Evolutionary conservation across 1,140 invertebrate genomes (phyloP).

Genomic region (Bombus vancouverensis): DNA sequence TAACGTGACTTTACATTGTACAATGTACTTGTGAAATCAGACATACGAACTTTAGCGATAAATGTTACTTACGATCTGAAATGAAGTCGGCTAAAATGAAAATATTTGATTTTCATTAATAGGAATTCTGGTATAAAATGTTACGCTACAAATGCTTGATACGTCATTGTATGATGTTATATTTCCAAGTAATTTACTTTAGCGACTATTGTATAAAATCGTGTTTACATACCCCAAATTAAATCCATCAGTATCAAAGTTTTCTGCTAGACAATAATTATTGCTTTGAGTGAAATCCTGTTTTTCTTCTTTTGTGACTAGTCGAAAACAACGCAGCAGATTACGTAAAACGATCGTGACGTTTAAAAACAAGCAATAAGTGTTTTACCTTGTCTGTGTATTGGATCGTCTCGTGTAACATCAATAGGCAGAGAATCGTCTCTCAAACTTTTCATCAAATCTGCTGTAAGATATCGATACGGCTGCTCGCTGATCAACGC

Average conservation of each 20-base stretch:
- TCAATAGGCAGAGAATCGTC: constrained; percentile 97
- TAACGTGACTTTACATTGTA: too few species aligned
- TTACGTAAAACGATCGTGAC: constrained; percentile 3
- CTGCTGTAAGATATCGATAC: constrained; percentile 95
- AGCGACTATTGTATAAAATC: not conserved
- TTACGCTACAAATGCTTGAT: not conserved
- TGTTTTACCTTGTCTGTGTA: constrained; percentile 78
- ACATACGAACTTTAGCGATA: too few species aligned
- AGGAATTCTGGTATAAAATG: constrained; percentile 34
- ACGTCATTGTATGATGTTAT: not conserved
- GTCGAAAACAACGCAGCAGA: constrained; percentile 32
- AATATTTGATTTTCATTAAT: constrained; percentile 49
- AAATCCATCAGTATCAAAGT: constrained; percentile 78
- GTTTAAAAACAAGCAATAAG: not conserved
- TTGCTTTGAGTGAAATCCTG: constrained; percentile 80
- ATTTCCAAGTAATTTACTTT: not conserved
- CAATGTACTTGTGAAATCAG: too few species aligned
- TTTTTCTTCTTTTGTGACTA: constrained; percentile 78
- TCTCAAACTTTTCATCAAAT: constrained; percentile 96
- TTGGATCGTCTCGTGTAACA: constrained; percentile 93
- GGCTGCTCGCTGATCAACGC: constrained; percentile 94
- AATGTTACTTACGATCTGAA: constrained; percentile 78
- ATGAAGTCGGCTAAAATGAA: constrained; percentile 75
- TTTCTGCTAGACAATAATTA: constrained; percentile 81
- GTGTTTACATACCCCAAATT: constrained; percentile 71